Conservation (phyloP, 1,140 invertebrate genomes). For the Ridgeia piscesae region DNA sequence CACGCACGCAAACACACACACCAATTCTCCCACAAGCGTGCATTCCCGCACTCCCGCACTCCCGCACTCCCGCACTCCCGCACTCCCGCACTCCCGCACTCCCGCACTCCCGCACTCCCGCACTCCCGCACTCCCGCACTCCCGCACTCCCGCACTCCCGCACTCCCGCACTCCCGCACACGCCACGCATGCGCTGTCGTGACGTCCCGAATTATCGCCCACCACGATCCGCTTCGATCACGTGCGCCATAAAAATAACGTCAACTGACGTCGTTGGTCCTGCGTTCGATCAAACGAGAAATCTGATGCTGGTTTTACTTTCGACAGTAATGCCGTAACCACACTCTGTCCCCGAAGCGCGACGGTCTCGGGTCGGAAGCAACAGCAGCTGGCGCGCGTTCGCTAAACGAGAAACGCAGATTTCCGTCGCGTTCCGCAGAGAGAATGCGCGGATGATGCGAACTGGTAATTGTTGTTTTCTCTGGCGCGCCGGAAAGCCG, state of each 20-base stretch:
- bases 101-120: background rate
- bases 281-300: constrained; percentile 4
- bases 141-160: too few species aligned
- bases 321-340: background rate
- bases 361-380: background rate
- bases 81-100: background rate
- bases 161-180: background rate
- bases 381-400: background rate
- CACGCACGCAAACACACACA: too few species aligned
- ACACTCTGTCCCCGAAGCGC: background rate
- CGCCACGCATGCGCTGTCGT: background rate
- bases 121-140: background rate
- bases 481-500: background rate
- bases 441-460: background rate
- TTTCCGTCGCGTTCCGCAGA: background rate
- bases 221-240: background rate
- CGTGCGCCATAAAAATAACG: background rate
- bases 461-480: constrained; percentile 6
- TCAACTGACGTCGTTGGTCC: background rate
- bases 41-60: too few species aligned
- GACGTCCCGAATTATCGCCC: background rate
- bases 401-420: background rate
- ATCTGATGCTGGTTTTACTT: background rate
- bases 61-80: background rate
- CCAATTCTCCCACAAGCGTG: too few species aligned